These are phyloP conservation scores for Onychostoma macrolepis DNA, from an alignment of 2,113 vertebrate species.

Conservation along the genomic window DNA sequence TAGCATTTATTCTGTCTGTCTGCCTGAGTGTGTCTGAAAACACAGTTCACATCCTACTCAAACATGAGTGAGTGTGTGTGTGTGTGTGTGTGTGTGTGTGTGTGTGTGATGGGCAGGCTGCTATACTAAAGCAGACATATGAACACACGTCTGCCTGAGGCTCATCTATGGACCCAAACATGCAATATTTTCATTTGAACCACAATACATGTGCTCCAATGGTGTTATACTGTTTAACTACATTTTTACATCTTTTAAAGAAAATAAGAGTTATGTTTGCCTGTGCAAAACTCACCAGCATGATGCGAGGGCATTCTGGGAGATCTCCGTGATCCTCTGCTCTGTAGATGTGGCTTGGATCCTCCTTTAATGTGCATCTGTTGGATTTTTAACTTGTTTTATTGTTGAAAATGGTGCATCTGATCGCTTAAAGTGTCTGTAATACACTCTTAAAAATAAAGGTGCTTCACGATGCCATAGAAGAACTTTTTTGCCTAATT, in stretches of 20 bases:
- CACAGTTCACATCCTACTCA: not conserved
- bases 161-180: not conserved
- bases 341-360: not conserved
- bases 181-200: not conserved
- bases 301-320: not conserved
- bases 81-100: not conserved
- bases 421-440: not conserved
- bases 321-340: not conserved
- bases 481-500: too few species aligned
- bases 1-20: too few species aligned
- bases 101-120: not conserved
- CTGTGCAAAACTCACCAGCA: not conserved
- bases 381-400: not conserved
- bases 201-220: not conserved
- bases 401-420: not conserved
- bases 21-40: not conserved
- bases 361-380: not conserved
- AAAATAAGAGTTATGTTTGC: not conserved
- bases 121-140: not conserved
- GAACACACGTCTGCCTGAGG: not conserved
- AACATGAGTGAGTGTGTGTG: too few species aligned
- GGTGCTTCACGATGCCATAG: too few species aligned
- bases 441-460: not conserved
- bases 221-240: too few species aligned
- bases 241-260: not conserved